Base-by-base conservation (phyloP, 2,113 vertebrate species). In the Saccopteryx leptura region DNA sequence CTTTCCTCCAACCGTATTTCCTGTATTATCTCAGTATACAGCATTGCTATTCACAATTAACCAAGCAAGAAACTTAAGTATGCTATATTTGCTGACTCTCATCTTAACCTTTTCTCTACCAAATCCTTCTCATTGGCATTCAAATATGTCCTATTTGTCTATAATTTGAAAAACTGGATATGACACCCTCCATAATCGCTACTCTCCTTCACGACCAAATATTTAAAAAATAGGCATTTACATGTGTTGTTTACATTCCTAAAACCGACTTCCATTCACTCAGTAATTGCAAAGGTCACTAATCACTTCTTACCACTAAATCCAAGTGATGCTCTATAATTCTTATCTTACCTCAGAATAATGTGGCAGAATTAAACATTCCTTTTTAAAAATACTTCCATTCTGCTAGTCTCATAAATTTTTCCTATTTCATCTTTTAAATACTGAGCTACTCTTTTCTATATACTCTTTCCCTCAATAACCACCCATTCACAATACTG, bases 241-340 rank as follows among this genome's bases (percentile, higher is more conserved):
- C 2, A 69, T 8, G 58, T 81, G 60, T 6, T 75, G 18, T 72
- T 52, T 54, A 63, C 60, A 68, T 28, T 46, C 19, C 54, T 83
- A 15, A 78, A 69, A 90, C 17, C 83, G 81, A 21, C 21, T 87
- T 80, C 54, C 56, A 91, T 17, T 69, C 54, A 82, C 48, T 68
- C 78, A 48, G 1, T 60, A 79, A 79, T 14, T 80, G 28, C 24
- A 68, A 68, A 78, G 14, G 31, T 66, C 48, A 87, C 18, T 9
- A 18, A 56, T 85, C 24, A 92, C n/a, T 89, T 82, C 80, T 72
- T 61, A 87, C 9, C 72, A 75, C 48, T 60, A 94, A 94, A 66
- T 76, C 48, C 31, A 82, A 80, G 63, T 46, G 18, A 21, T 18
- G 74, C 21, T 83, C 80, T 60, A 80, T 3, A 75, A 52, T 74